A percentile compares a stretch with the other conserved stretches of the same genome.
phyloP scores from a whole-genome alignment of 2,888 invertebrate genomes.

The Amblyjoppa fuscipennis region DNA sequence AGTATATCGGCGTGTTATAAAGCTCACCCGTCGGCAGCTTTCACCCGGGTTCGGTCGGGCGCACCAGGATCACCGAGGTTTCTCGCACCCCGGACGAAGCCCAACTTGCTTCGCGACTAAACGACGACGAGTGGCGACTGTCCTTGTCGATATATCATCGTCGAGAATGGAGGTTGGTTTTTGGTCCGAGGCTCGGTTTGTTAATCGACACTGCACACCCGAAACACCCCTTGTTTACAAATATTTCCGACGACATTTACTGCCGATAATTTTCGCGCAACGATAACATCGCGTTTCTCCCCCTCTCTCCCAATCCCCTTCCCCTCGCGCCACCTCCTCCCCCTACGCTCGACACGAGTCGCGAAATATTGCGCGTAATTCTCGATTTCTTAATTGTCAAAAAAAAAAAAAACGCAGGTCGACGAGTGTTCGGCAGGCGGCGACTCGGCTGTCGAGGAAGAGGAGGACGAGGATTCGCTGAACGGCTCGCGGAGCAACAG shows the following conservation, averaged over 20 bases:
- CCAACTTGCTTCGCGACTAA: conserved; percentile 1
- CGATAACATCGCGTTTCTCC: not conserved
- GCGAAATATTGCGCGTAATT: too few species aligned
- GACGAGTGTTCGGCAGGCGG: conserved; percentile 84
- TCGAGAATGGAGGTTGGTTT: conserved; percentile 77
- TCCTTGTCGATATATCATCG: conserved; percentile 35
- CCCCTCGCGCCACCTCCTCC: too few species aligned
- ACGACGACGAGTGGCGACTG: conserved; percentile 29
- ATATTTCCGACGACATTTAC: not conserved
- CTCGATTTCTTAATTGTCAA: conserved; percentile 14
- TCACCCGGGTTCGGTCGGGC: conserved; percentile 27
- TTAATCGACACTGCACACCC: not conserved
- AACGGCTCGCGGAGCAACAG: conserved; percentile 80
- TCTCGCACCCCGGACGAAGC: not conserved
- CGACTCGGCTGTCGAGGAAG: conserved; percentile 83
- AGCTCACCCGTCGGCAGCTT: conserved; percentile 1
- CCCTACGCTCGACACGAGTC: too few species aligned
- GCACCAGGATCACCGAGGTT: conserved; percentile 9
- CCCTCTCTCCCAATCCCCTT: too few species aligned
- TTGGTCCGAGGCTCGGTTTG: conserved; percentile 15
- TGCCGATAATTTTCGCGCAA: not conserved
- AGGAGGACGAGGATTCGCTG: conserved; percentile 83
- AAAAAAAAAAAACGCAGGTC: conserved; percentile 72
- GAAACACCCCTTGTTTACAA: conserved; percentile 6
- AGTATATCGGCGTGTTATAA: conserved; percentile 20